A percentile compares a stretch with the other conserved stretches of the same genome.
Conservation (phyloP, 92 coral and sea anemone genomes). For the Parazoanthus atlanticus region DNA sequence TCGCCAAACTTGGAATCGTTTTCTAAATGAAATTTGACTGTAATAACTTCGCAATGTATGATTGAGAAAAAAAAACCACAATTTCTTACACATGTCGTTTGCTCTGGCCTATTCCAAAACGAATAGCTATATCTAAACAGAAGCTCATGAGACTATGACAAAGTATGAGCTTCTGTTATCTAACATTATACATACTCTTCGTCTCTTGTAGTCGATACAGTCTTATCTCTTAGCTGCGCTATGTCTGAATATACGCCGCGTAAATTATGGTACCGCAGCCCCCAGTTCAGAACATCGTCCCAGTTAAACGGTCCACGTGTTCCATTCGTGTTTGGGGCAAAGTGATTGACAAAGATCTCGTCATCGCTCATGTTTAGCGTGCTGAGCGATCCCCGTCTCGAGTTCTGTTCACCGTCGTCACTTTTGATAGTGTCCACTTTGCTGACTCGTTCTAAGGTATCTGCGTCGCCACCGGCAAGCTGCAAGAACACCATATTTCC, state of each 20-base stretch:
- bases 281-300: constrained; percentile 94
- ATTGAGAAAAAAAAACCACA: no score
- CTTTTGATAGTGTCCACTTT: constrained; percentile 22
- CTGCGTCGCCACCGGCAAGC: constrained; percentile 54
- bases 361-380: constrained; percentile 73
- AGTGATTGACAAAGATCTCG: constrained; percentile 60
- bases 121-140: background rate
- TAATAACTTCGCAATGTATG: no score
- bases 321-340: constrained; percentile 68
- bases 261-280: constrained; percentile 80
- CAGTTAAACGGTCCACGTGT: constrained; percentile 77
- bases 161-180: background rate
- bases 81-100: no score
- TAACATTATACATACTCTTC: constrained; percentile 65
- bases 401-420: constrained; percentile 29
- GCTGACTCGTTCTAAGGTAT: constrained; percentile 36
- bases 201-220: constrained; percentile 49
- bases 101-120: background rate
- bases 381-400: constrained; percentile 71
- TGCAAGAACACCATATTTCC: constrained; percentile 84
- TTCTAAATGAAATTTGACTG: no score
- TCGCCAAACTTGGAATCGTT: background rate
- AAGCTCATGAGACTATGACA: background rate
- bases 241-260: constrained; percentile 89
- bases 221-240: constrained; percentile 73